Base-by-base conservation (phyloP, 2,888 invertebrate species). In the Leptinotarsa haldemani region DNA sequence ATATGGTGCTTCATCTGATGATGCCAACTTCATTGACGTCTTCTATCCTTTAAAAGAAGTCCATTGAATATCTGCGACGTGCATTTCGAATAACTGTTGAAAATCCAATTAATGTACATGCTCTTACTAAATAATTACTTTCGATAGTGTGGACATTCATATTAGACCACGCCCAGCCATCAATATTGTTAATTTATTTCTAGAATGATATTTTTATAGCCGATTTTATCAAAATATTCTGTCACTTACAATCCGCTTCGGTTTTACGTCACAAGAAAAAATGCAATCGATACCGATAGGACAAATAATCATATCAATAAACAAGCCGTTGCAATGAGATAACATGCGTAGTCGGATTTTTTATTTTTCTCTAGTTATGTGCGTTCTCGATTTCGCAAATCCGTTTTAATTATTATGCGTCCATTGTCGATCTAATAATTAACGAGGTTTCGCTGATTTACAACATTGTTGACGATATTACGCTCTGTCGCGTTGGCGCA, bases 321-420 rank as follows among this genome's bases (percentile, higher is more conserved):
- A 61, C n/a, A 40, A 40, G n/a, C n/a, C 61, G 15, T 30, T 15
- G 2, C n/a, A 61, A 61, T 61, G 61, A 61, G 61, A 61, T 61
- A 61, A 61, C 61, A 12, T 61, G 61, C 30, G 40, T 61, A 18
- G 61, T n/a, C 1, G 22, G 40, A 12, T 30, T 61, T 61, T 61
- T 61, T 40, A 61, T 40, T 61, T 56, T 61, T 40, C 40, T 16
- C 40, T 16, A 30, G 40, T 15, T 61, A 61, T 61, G 40, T 40
- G 30, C 7, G 61, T 61, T 61, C 61, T 30, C 61, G 30, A 61
- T 61, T 61, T 61, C 61, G 40, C 61, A 61, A 61, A 61, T n/a
- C 30, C 61, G 7, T 7, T n/a, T 61, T 61, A 56, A 56, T 56
- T 40, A 61, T 30, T 20, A n/a, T 18, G 61, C 61, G 30, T 61